phyloP scores from a whole-genome alignment of 2,888 invertebrate species.

The Ormyrus nitidulus region DNA sequence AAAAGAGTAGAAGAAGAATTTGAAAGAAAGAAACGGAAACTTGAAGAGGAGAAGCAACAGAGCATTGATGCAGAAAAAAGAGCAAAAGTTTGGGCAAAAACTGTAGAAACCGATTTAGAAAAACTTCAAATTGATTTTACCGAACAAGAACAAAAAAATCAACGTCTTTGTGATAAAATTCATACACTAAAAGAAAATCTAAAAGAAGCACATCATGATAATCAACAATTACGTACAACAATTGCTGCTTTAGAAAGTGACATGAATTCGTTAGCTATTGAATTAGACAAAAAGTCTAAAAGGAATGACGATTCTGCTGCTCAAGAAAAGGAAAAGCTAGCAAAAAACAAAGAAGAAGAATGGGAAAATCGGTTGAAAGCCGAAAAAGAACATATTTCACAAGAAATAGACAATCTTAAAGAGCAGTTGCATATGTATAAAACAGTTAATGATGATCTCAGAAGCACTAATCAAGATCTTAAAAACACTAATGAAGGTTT shows the following conservation, averaged over 20 bases:
- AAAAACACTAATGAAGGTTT: slow-evolving; percentile 60
- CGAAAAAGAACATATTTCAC: slow-evolving; percentile 61
- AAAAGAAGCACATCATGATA: slow-evolving; percentile 64
- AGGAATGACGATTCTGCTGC: too few species aligned
- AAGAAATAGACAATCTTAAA: slow-evolving; percentile 57
- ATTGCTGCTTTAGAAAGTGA: slow-evolving; percentile 65
- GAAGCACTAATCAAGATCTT: too few species aligned
- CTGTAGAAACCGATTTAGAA: slow-evolving; percentile 68
- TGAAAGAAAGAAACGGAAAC: slow-evolving; percentile 59
- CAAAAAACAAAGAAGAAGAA: slow-evolving; percentile 64
- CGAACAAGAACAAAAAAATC: slow-evolving; percentile 58
- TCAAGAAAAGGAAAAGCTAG: slow-evolving; percentile 57
- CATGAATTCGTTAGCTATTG: slow-evolving; percentile 61
- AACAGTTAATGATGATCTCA: too few species aligned
- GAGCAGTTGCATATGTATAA: too few species aligned
- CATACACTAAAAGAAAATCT: slow-evolving; percentile 60
- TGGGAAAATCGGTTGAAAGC: slow-evolving; percentile 60
- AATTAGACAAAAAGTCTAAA: slow-evolving; percentile 33
- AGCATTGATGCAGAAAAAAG: slow-evolving; percentile 65
- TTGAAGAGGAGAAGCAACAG: slow-evolving; percentile 45
- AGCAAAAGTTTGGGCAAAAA: slow-evolving; percentile 63
- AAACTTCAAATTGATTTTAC: slow-evolving; percentile 64
- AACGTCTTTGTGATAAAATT: slow-evolving; percentile 21
- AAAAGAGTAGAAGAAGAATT: slow-evolving; percentile 60
- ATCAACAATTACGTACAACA: slow-evolving; percentile 63